Evolutionary conservation across 2,888 invertebrate genomes (phyloP).

Genomic region (Tipula helvola): DNA sequence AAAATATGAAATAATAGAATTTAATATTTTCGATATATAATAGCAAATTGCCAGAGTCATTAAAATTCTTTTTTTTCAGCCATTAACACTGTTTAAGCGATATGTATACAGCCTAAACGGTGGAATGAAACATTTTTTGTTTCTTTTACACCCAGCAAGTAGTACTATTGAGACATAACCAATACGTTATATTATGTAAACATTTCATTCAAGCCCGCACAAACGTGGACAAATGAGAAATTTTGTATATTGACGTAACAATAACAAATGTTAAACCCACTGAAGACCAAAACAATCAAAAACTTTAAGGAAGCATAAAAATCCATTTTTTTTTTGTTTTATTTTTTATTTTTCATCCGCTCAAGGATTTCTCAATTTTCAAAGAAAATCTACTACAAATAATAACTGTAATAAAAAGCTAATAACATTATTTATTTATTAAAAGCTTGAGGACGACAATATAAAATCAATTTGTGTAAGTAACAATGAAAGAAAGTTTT

Average conservation of each 20-base stretch:
- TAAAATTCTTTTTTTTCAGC: neutral
- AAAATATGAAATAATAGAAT: neutral
- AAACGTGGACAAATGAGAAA: neutral
- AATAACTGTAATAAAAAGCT: neutral
- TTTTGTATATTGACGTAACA: neutral
- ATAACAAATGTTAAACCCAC: neutral
- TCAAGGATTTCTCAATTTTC: neutral
- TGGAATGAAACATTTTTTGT: neutral
- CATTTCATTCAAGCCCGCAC: neutral
- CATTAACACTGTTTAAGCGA: neutral
- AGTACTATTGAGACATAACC: neutral
- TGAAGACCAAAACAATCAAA: neutral
- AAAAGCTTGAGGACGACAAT: neutral
- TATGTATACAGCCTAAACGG: neutral
- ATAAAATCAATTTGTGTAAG: neutral
- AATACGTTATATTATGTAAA: neutral
- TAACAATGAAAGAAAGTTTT: neutral
- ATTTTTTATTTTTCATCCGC: neutral
- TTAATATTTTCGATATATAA: neutral
- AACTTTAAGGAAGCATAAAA: neutral
- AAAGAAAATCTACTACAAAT: neutral
- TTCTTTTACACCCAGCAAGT: neutral
- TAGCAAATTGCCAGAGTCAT: neutral
- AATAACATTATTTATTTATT: neutral
- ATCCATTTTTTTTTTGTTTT: neutral